Percentiles rank a stretch among this genome's conserved stretches.
Evolutionary conservation across 2,888 invertebrate species (phyloP).

Genomic region (Spilosoma lubricipeda): DNA sequence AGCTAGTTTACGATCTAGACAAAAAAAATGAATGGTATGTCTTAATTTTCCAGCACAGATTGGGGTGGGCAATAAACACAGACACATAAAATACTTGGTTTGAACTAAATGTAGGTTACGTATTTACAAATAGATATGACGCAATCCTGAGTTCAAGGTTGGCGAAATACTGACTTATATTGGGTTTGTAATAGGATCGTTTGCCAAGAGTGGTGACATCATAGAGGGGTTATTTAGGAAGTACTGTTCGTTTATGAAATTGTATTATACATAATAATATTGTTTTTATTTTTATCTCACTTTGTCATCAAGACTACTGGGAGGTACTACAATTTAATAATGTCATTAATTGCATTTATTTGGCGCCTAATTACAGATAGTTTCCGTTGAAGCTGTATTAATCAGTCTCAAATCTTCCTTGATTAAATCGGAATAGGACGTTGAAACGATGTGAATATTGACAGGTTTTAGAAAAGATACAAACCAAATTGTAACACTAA

Average conservation of each 20-base stretch:
- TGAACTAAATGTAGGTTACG: not conserved
- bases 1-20: not conserved
- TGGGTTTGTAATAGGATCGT: not conserved
- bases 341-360: not conserved
- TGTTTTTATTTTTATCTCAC: not conserved
- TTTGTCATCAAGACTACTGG: not conserved
- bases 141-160: not conserved
- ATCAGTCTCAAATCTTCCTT: not conserved
- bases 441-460: not conserved
- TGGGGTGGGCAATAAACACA: not conserved
- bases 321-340: not conserved
- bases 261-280: not conserved
- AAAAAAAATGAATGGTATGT: not conserved
- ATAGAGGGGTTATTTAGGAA: not conserved
- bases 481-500: not conserved
- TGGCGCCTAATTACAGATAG: not conserved
- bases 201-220: not conserved
- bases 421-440: not conserved
- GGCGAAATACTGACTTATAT: not conserved
- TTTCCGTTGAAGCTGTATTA: not conserved
- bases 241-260: not conserved
- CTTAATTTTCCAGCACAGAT: not conserved
- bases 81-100: constrained; percentile 14
- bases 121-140: not conserved
- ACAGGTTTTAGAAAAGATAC: not conserved